These are phyloP conservation scores for Leptoclinus maculatus DNA, from an alignment of 2,797 vertebrate species.

Conservation along the genomic window DNA sequence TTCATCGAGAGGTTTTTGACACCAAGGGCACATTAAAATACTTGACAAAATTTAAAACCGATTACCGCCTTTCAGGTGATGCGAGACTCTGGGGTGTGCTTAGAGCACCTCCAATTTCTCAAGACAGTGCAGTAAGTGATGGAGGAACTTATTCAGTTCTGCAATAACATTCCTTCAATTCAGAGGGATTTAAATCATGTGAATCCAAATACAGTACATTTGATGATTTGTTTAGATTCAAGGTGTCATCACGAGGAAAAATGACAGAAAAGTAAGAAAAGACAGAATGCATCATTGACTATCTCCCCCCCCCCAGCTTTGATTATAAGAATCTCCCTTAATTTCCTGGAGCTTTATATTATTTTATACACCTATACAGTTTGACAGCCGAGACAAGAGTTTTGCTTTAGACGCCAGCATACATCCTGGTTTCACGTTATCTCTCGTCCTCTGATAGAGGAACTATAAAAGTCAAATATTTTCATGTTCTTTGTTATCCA, in stretches of 20 bases:
- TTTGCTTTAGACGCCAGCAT: conserved; percentile 18
- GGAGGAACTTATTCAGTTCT: background rate
- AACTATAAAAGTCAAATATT: conserved; percentile 26
- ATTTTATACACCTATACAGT: conserved; percentile 41
- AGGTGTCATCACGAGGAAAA: conserved; percentile 59
- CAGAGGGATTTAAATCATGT: conserved; percentile 20
- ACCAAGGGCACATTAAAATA: conserved; percentile 23
- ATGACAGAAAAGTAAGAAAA: conserved; percentile 21
- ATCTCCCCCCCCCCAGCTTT: conserved; percentile 9
- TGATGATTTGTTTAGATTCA: conserved; percentile 54
- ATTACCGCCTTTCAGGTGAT: background rate
- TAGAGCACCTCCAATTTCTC: conserved; percentile 13
- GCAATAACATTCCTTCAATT: conserved; percentile 11
- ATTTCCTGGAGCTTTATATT: conserved; percentile 47
- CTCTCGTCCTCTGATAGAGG: conserved; percentile 21
- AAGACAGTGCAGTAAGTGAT: conserved; percentile 19
- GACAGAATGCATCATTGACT: conserved; percentile 40
- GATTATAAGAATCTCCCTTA: conserved; percentile 55
- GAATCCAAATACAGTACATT: conserved; percentile 64
- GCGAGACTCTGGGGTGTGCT: background rate
- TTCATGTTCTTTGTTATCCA: conserved; percentile 15
- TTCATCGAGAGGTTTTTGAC: conserved; percentile 33
- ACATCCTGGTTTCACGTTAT: background rate
- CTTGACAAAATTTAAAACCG: conserved; percentile 5
- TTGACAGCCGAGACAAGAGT: conserved; percentile 23